phyloP scores from a whole-genome alignment of 2,888 invertebrate genomes.

The Pheosia tremula region DNA sequence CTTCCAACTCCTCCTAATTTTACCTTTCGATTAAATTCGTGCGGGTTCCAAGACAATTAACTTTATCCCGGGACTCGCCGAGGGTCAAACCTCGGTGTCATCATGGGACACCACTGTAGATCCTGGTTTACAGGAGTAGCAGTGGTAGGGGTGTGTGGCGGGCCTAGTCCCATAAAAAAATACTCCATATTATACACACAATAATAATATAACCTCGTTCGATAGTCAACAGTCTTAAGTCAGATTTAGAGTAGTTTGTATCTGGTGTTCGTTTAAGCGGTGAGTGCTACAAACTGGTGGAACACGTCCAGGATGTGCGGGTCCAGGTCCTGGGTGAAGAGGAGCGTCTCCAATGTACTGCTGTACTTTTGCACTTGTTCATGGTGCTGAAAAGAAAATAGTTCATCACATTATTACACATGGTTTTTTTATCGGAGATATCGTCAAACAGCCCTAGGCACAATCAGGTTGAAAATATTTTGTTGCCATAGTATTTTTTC shows the following conservation, averaged over 20 bases:
- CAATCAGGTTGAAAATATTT: no score
- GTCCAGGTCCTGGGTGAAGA: constrained; percentile 98
- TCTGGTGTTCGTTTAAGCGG: constrained; percentile 78
- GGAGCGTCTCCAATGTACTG: constrained; percentile 95
- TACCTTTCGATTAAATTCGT: no score
- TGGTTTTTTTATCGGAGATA: neutral
- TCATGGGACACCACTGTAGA: no score
- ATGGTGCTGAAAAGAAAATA: constrained; percentile 89
- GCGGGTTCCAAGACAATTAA: no score
- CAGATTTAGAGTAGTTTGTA: neutral
- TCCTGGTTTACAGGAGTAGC: no score
- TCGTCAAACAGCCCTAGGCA: no score
- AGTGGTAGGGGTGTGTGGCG: no score
- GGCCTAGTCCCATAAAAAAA: constrained; percentile 6
- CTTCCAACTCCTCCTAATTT: no score
- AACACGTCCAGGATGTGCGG: constrained; percentile 98
- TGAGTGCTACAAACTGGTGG: constrained; percentile 97
- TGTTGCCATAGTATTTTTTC: no score
- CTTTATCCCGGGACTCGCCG: no score
- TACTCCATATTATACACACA: constrained; percentile 11
- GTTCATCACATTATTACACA: no score
- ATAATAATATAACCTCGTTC: neutral
- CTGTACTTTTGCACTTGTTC: constrained; percentile 99
- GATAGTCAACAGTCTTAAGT: constrained; percentile 7
- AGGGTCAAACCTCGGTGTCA: no score